Evolutionary conservation across 2,888 invertebrate species (phyloP).

Genomic region (Caenorhabditis zanzibari): DNA sequence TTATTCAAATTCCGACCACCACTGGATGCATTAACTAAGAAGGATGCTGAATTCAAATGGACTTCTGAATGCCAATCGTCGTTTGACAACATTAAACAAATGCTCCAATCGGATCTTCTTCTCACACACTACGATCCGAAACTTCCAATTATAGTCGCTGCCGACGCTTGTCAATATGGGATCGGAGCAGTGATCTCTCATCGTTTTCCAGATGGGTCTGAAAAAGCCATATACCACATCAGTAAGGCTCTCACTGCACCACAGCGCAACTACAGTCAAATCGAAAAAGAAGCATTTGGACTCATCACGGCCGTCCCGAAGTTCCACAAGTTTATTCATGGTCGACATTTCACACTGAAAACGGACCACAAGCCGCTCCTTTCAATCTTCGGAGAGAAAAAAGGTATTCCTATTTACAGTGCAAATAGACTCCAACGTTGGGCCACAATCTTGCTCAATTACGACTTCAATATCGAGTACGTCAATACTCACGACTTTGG

Average conservation of each 20-base stretch:
- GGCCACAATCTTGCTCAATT: constrained; percentile 79
- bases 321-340: constrained; percentile 84
- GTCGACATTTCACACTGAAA: constrained; percentile 83
- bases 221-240: constrained; percentile 71
- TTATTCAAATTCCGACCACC: constrained; percentile 35
- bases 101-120: constrained; percentile 48
- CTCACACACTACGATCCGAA: constrained; percentile 82
- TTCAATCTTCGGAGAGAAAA: constrained; percentile 71
- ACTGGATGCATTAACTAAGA: constrained; percentile 36
- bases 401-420: constrained; percentile 74
- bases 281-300: constrained; percentile 72
- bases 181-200: constrained; percentile 6
- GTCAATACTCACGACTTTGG: constrained; percentile 77
- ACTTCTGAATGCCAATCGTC: constrained; percentile 32
- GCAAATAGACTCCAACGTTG: constrained; percentile 78
- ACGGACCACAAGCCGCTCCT: constrained; percentile 83
- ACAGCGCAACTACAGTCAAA: constrained; percentile 72
- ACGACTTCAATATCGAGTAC: constrained; percentile 82
- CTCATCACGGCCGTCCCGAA: constrained; percentile 83
- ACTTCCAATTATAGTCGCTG: constrained; percentile 81
- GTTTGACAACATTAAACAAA: constrained; percentile 31
- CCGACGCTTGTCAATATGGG: constrained; percentile 79
- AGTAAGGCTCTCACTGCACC: constrained; percentile 60
- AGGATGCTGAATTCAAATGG: constrained; percentile 60
- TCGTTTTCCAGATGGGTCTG: constrained; percentile 65